Base-by-base conservation (phyloP, 2,113 vertebrate species). In the Calonectris borealis region DNA sequence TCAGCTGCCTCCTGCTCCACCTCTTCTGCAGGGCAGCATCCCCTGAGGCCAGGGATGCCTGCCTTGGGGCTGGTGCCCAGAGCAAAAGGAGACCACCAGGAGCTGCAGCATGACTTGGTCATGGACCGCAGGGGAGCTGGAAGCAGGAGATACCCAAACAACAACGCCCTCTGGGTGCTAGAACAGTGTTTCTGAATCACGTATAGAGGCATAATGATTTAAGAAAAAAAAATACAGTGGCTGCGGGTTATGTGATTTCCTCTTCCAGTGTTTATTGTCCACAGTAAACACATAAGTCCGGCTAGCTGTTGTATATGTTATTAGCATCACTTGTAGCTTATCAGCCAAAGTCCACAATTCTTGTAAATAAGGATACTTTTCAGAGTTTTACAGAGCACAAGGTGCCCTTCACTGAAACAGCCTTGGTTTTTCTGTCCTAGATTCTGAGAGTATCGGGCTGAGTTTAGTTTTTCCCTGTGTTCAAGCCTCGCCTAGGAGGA, bases 161-260 rank as follows among this genome's bases (percentile, higher is more conserved):
- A 10, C 32, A 77, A 5, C 0, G 1, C 11, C 29, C 36, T n/a
- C 19, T 0, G 3, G 22, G 31, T 84, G 27, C 55, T 68, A 51
- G 31, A 75, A 69, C 27, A 25, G 29, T 3, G 0, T n/a, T 73
- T 81, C 58, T 73, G 60, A 27, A 22, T 55, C 57, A 38, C 11
- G 10, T 5, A 4, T 19, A 65, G 24, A 38, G 24, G 20, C 8
- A 13, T 40, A 29, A 65, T 25, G 68, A 61, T 80, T 65, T 52
- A 57, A 72, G 54, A 26, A 3, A 58, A 83, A 71, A 48, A 49
- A n/a, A 4, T 31, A 24, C 42, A 46, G 40, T 25, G 16, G 8
- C 31, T 57, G 13, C 1, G 0, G 10, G 10, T 29, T 71, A 60
- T 58, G 29, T 40, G 32, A 55, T 79, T 84, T 93, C 42, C 4